These are phyloP conservation scores for Sebastes alutus DNA, from an alignment of 2,797 vertebrate species.

Conservation along the genomic window DNA sequence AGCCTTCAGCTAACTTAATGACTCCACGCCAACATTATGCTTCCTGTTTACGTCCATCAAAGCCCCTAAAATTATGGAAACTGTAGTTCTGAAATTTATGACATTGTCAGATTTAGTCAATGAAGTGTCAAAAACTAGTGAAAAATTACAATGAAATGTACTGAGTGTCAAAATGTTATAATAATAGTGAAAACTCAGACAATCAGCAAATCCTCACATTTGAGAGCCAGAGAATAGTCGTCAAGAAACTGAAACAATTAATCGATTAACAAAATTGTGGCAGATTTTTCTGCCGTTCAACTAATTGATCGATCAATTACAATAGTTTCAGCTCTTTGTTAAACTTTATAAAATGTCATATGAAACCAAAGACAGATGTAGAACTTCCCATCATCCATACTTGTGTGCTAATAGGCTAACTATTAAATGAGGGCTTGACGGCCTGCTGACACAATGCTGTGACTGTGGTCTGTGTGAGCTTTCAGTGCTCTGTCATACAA, in stretches of 20 bases:
- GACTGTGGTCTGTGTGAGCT: neutral
- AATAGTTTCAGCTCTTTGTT: neutral
- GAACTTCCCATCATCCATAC: neutral
- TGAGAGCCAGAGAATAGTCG: too few species aligned
- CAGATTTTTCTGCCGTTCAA: neutral
- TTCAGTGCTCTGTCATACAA: neutral
- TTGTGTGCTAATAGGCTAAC: neutral
- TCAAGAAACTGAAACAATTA: neutral
- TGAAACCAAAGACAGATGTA: neutral
- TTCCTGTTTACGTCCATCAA: neutral
- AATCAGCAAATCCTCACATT: neutral
- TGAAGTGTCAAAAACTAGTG: too few species aligned
- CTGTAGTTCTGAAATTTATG: neutral
- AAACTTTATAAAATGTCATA: neutral
- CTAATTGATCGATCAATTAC: neutral
- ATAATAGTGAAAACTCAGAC: neutral
- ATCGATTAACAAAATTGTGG: neutral
- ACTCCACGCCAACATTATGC: neutral
- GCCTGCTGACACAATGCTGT: neutral
- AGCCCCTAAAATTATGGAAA: neutral
- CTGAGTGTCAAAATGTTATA: too few species aligned
- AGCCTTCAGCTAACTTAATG: neutral
- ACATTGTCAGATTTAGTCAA: too few species aligned
- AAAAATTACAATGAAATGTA: too few species aligned
- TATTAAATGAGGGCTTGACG: neutral